phyloP scores from a whole-genome alignment of 1,140 invertebrate genomes.

The Popillia japonica region DNA sequence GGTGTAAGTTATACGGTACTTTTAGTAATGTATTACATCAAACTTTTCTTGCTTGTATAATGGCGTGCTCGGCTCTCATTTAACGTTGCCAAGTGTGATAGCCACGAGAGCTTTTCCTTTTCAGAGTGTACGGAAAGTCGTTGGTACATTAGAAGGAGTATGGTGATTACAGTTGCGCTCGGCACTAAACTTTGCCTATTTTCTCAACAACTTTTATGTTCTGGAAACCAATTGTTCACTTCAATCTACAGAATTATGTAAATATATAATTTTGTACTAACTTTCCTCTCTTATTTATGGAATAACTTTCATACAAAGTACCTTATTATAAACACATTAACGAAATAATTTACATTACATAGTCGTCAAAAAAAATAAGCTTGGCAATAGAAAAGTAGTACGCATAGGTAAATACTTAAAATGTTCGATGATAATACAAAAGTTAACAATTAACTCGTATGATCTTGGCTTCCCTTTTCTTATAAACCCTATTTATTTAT shows the following conservation, averaged over 20 bases:
- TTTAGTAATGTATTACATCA: neutral
- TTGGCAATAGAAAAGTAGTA: too few species aligned
- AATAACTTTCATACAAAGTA: neutral
- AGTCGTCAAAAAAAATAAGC: too few species aligned
- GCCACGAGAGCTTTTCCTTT: neutral
- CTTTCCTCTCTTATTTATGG: neutral
- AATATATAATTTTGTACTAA: neutral
- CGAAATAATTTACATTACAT: too few species aligned
- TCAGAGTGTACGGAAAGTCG: conserved; percentile 1
- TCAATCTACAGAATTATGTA: neutral
- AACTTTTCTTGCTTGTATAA: conserved; percentile 13
- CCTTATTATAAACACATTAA: neutral
- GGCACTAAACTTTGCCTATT: conserved; percentile 2
- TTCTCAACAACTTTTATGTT: conserved; percentile 1
- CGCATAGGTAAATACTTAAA: too few species aligned
- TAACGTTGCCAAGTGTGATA: neutral
- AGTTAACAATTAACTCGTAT: too few species aligned
- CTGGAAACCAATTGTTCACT: neutral
- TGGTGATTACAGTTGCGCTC: conserved; percentile 1
- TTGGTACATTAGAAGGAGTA: conserved; percentile 2
- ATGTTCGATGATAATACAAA: too few species aligned
- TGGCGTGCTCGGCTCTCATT: conserved; percentile 7
- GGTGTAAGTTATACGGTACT: neutral
- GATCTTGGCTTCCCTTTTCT: too few species aligned
- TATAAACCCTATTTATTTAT: too few species aligned